Evolutionary conservation across 2,888 invertebrate species (phyloP).

Genomic region (Salticus scenicus): DNA sequence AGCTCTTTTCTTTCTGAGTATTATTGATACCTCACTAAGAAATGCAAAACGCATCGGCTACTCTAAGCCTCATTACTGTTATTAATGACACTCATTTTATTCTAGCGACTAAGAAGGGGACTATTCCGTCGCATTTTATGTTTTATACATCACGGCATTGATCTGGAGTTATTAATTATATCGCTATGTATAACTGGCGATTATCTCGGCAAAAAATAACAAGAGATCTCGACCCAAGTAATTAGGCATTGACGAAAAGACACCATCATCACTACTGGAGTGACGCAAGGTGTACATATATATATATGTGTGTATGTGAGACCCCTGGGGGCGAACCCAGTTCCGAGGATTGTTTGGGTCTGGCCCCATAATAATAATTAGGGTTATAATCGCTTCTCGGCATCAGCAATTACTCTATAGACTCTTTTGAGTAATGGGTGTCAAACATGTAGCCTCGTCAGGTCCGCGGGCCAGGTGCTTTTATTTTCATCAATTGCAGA

Average conservation of each 20-base stretch:
- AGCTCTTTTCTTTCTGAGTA: neutral
- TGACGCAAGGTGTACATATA: conserved; percentile 19
- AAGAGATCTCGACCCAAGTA: conserved; percentile 3
- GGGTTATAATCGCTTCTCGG: conserved; percentile 50
- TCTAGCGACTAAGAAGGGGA: neutral
- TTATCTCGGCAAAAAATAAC: conserved; percentile 12
- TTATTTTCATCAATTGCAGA: neutral
- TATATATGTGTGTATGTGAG: conserved; percentile 10
- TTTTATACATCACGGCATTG: conserved; percentile 36
- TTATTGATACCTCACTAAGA: conserved; percentile 34
- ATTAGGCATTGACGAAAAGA: conserved; percentile 9
- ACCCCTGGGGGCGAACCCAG: conserved; percentile 9
- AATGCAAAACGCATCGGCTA: conserved; percentile 48
- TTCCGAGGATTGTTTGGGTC: conserved; percentile 52
- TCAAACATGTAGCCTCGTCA: conserved; percentile 49
- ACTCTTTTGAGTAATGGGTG: conserved; percentile 62
- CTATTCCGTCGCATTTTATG: conserved; percentile 29
- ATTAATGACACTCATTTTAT: conserved; percentile 25
- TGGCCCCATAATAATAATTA: conserved; percentile 62
- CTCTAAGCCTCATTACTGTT: conserved; percentile 31
- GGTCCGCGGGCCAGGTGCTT: neutral
- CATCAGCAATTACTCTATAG: conserved; percentile 68
- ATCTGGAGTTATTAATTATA: conserved; percentile 49
- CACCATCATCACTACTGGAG: neutral
- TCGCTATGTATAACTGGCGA: conserved; percentile 42